A percentile compares a stretch with the other conserved stretches of the same genome.
phyloP scores from a whole-genome alignment of 2,888 invertebrate genomes.

The Leucophenga maculata region DNA sequence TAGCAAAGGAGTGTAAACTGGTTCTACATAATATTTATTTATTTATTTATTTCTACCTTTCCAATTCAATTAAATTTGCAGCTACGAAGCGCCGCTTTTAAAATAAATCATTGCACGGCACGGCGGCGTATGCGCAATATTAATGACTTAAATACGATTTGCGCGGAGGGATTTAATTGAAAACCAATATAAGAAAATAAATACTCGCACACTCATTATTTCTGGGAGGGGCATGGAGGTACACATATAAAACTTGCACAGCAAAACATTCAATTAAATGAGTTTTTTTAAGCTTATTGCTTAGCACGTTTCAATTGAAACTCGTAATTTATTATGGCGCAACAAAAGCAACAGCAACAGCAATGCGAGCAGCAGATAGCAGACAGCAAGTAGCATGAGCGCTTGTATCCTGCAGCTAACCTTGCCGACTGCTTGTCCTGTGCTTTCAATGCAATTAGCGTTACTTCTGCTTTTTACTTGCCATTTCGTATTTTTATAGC shows the following conservation, averaged over 20 bases:
- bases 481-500: slow-evolving; percentile 5
- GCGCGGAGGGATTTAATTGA: slow-evolving; percentile 4
- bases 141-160: slow-evolving; percentile 1
- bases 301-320: slow-evolving; percentile 22
- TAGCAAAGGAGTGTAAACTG: too few species aligned
- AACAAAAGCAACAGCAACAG: background rate
- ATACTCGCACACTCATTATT: background rate
- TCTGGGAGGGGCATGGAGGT: background rate
- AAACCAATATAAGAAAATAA: slow-evolving; percentile 6
- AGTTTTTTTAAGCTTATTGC: background rate
- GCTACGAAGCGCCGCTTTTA: background rate
- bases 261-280: slow-evolving; percentile 22
- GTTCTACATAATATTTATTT: too few species aligned
- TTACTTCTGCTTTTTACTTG: slow-evolving; percentile 10
- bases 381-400: background rate
- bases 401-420: too few species aligned
- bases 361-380: background rate
- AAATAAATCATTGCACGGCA: slow-evolving; percentile 13
- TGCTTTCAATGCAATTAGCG: slow-evolving; percentile 23
- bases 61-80: background rate
- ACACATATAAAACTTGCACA: background rate
- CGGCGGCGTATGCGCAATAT: slow-evolving; percentile 12
- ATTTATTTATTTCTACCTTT: background rate
- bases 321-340: slow-evolving; percentile 18
- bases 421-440: background rate